Evolutionary conservation across 2,797 vertebrate genomes (phyloP).

Genomic region (Sus cebifrons): DNA sequence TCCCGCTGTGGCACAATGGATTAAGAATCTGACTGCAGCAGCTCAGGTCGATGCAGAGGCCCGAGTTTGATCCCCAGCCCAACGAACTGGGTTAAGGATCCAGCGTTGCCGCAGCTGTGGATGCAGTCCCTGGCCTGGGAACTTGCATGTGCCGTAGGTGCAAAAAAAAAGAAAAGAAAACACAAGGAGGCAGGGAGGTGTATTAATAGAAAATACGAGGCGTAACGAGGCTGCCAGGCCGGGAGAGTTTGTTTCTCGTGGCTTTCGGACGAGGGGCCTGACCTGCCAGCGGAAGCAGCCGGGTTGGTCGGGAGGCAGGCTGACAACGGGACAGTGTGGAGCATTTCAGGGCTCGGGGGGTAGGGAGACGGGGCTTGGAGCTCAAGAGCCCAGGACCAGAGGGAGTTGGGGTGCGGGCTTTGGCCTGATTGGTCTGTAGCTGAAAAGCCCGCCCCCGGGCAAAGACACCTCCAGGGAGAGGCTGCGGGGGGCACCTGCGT

Average conservation of each 20-base stretch:
- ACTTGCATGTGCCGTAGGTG: no score
- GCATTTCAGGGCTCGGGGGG: not conserved
- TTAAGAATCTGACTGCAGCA: no score
- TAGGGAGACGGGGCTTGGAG: not conserved
- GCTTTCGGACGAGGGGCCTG: not conserved
- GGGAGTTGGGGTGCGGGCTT: not conserved
- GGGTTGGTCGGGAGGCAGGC: not conserved
- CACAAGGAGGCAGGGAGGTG: no score
- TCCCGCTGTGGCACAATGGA: no score
- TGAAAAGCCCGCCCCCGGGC: not conserved
- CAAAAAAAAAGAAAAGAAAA: no score
- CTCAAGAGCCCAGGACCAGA: not conserved
- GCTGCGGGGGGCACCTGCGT: not conserved
- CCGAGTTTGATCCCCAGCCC: no score
- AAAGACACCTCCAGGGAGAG: not conserved
- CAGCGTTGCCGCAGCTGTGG: no score
- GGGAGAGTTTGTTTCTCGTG: not conserved
- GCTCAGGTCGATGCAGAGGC: no score
- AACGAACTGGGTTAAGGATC: no score
- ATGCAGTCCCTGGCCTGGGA: no score
- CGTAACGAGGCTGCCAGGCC: not conserved
- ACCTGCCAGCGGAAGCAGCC: not conserved
- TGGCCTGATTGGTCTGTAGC: not conserved
- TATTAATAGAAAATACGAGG: not conserved
- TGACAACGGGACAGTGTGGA: not conserved